Percentiles rank a stretch among this genome's conserved stretches.
Evolutionary conservation across 2,797 vertebrate genomes (phyloP).

Genomic region (Rhinella marina): DNA sequence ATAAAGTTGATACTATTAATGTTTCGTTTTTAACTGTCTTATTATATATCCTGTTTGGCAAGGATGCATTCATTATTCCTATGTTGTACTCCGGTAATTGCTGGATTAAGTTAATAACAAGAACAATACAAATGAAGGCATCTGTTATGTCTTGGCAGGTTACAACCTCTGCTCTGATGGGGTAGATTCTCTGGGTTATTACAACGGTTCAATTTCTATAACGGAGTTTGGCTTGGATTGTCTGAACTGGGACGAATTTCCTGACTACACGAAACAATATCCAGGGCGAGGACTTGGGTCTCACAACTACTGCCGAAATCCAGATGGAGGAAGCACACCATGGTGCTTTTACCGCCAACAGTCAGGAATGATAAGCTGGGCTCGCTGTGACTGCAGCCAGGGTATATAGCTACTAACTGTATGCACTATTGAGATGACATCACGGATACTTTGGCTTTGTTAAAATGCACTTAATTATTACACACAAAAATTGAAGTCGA

Average conservation of each 20-base stretch:
- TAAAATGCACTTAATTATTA: background rate
- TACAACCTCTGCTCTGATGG: conserved; percentile 76
- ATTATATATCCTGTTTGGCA: background rate
- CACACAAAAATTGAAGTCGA: background rate
- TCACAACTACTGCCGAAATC: conserved; percentile 91
- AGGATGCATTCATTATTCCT: background rate
- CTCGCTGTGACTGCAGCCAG: conserved; percentile 90
- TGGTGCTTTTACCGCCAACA: conserved; percentile 92
- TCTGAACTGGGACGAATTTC: conserved; percentile 89
- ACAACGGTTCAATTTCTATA: conserved; percentile 85
- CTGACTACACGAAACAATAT: conserved; percentile 90
- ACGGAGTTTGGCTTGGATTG: conserved; percentile 79
- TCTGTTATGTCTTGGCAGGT: conserved; percentile 51
- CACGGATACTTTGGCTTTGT: background rate
- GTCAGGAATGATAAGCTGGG: conserved; percentile 87
- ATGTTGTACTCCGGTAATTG: background rate
- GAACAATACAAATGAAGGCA: background rate
- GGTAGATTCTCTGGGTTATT: conserved; percentile 81
- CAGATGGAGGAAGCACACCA: conserved; percentile 82
- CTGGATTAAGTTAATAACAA: background rate
- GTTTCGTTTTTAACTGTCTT: too few relatives aligned
- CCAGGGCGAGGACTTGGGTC: conserved; percentile 85
- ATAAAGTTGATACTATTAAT: too few relatives aligned
- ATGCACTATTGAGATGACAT: background rate
- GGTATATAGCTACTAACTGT: conserved; percentile 70